Evolutionary conservation across 2,113 vertebrate species (phyloP), one percentile per base, ranked within the genome.

Genomic region (Paradisaea rubra): DNA sequence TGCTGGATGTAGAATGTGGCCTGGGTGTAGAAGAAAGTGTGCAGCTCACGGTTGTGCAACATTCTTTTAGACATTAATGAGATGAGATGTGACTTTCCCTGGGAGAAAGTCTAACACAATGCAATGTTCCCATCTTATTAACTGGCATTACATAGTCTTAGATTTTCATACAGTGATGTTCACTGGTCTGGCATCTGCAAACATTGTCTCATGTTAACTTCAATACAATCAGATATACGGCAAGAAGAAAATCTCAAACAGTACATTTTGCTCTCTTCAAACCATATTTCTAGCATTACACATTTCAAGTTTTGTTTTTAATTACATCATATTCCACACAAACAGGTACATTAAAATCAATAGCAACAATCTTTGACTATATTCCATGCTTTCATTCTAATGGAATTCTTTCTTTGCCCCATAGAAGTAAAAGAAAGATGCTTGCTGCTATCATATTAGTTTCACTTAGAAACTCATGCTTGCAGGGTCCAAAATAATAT

Each of bases 21-120:
- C 31, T 30, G 9, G 80, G 41, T 68, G 73, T 42, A 35, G 66
- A 91, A 94, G 73, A 39, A 33, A 39, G 19, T 15, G n/a, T 44
- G 52, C 59, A 93, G 47, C 56, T 94, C 70, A 59, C 65, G 13
- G 35, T 52, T 45, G 25, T 64, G 45, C 19, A 89, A 53, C 64
- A 66, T 86, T 61, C 13, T 64, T 54, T 69, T 25, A 91, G 86
- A 88, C 23, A 45, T 42, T 78, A 96, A 94, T 33, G 39, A 66
- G 81, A 79, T 53, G 25, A 63, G 57, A 96, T 70, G 22, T 85
- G 95, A 88, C 66, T 93, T 91, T 96, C 64, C 49, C 54, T 54
- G 31, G 33, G 59, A 94, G 59, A 52, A 95, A 94, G 49, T 81
- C 63, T 79, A 86, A 64, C 66, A 86, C 56, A 78, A 89, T 92